A percentile compares a stretch with the other conserved stretches of the same genome.
Conservation (phyloP, 2,113 vertebrate species). For the Ciconia maguari region DNA sequence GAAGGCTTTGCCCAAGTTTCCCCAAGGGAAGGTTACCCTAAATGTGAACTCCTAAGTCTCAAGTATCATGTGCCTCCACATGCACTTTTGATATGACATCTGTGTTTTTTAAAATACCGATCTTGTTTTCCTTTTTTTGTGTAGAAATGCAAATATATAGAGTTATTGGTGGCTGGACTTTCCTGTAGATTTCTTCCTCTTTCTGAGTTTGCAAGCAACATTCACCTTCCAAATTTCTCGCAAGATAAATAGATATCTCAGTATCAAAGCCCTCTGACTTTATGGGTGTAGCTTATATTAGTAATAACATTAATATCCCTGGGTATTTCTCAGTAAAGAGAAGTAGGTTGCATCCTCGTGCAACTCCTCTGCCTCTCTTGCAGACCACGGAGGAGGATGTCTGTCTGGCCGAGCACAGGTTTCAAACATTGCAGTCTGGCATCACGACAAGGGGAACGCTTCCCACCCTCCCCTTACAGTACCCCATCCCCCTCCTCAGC, state of each 20-base stretch:
- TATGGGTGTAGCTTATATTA: not conserved
- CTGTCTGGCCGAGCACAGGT: not conserved
- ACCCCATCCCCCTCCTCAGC: not conserved
- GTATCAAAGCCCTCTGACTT: not conserved
- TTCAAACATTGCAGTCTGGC: not conserved
- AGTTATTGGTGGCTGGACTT: not conserved
- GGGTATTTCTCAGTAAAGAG: not conserved
- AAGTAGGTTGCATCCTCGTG: not conserved
- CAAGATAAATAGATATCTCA: not conserved
- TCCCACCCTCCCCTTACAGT: not conserved
- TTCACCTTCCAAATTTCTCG: not conserved
- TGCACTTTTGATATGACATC: not conserved
- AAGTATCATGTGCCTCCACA: not conserved
- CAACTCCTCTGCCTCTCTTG: not conserved
- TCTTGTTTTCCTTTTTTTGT: not conserved
- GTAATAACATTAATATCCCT: not conserved
- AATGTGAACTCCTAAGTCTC: not conserved
- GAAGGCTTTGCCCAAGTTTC: not conserved
- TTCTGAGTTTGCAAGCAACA: not conserved
- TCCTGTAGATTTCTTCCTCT: not conserved
- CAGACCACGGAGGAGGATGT: not conserved
- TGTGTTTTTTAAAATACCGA: not conserved
- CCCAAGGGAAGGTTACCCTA: not conserved
- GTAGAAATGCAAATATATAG: not conserved
- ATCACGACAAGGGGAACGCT: fast-evolving